A percentile compares a stretch with the other conserved stretches of the same genome.
Evolutionary conservation across 1,140 invertebrate genomes (phyloP).

Genomic region (Paralvinella palmiformis): DNA sequence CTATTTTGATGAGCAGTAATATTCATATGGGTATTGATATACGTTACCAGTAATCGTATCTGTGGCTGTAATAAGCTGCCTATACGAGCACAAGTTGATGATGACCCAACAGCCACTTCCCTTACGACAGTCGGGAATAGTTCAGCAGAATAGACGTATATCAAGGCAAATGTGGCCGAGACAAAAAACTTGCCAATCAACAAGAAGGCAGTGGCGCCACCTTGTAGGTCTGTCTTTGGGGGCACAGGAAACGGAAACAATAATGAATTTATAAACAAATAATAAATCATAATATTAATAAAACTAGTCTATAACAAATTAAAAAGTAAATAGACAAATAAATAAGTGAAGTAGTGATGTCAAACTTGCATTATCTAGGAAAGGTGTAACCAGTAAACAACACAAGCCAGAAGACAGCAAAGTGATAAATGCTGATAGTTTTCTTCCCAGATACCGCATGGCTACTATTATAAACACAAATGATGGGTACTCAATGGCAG

Average conservation of each 20-base stretch:
- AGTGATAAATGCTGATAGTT: conserved; percentile 2
- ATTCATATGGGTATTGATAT: too few species aligned
- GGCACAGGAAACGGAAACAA: background rate
- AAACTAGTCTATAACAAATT: background rate
- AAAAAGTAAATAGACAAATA: too few species aligned
- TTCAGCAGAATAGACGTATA: conserved; percentile 49
- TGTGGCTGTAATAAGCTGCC: too few species aligned
- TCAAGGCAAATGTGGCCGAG: conserved; percentile 32
- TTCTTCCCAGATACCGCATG: conserved; percentile 13
- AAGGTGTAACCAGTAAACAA: background rate
- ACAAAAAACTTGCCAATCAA: conserved; percentile 31
- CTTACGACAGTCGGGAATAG: conserved; percentile 52
- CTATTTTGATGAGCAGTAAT: too few species aligned
- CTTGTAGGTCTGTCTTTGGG: background rate
- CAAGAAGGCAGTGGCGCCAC: conserved; percentile 35
- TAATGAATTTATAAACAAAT: background rate
- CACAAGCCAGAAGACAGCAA: conserved; percentile 2
- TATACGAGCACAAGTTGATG: conserved; percentile 49
- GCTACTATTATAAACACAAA: conserved; percentile 16
- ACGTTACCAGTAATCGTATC: too few species aligned
- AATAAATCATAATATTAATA: background rate
- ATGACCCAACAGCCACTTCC: conserved; percentile 48
- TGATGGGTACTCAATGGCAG: conserved; percentile 24
- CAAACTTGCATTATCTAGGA: background rate
- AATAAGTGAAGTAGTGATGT: too few species aligned